Conservation (phyloP, 2,113 vertebrate genomes). For the Cephalopholis sonnerati region DNA sequence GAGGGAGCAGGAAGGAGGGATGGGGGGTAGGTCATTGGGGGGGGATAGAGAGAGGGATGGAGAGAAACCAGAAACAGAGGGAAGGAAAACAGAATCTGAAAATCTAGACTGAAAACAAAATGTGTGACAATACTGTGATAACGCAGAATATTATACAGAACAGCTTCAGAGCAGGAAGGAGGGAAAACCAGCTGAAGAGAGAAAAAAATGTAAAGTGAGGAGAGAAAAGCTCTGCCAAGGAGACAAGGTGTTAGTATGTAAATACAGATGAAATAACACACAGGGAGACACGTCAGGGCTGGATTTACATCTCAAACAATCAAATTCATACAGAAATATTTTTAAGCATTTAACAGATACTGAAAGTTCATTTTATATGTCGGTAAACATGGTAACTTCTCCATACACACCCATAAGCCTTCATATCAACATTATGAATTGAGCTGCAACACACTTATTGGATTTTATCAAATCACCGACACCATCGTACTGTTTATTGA, state of each 20-base stretch:
- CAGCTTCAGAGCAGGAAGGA: slow-evolving; percentile 23
- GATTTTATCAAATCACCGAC: not conserved
- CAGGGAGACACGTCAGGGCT: not conserved
- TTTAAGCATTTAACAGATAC: not conserved
- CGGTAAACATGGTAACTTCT: not conserved
- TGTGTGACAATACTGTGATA: slow-evolving; percentile 10
- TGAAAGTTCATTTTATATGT: not conserved
- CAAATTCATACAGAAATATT: not conserved
- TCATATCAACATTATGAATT: not conserved
- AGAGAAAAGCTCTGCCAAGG: slow-evolving; percentile 33
- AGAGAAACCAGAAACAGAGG: slow-evolving; percentile 56
- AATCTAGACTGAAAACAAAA: slow-evolving; percentile 55
- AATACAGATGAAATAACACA: slow-evolving; percentile 19
- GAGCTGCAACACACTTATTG: not conserved
- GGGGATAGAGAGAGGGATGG: not conserved
- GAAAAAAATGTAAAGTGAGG: slow-evolving; percentile 20
- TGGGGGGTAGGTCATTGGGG: not conserved
- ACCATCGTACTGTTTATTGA: not conserved
- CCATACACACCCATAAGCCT: not conserved
- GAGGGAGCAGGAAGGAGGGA: slow-evolving; percentile 26
- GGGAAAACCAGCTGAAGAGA: slow-evolving; percentile 58
- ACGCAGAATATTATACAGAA: not conserved
- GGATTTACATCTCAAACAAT: slow-evolving; percentile 19
- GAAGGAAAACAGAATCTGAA: slow-evolving; percentile 76
- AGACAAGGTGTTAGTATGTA: slow-evolving; percentile 68